Conservation (phyloP, 2,888 invertebrate genomes). For the Hydropsyche betteni region DNA sequence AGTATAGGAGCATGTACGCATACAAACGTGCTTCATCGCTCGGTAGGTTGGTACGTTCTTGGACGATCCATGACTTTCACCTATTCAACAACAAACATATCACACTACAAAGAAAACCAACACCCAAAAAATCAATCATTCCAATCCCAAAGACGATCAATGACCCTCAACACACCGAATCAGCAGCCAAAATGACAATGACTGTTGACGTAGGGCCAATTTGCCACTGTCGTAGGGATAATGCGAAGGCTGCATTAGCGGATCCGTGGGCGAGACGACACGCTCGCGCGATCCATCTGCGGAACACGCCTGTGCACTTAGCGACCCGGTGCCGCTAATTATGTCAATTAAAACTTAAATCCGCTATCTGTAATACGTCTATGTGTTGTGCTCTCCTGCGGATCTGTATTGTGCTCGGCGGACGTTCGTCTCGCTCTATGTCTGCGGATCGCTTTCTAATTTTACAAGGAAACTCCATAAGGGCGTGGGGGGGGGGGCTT, state of each 20-base stretch:
- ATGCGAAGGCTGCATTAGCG: constrained; percentile 37
- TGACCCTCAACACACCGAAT: too few relatives aligned
- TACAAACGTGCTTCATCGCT: too few relatives aligned
- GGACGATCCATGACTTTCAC: too few relatives aligned
- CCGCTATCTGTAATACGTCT: constrained; percentile 34
- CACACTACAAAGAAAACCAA: too few relatives aligned
- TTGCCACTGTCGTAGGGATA: constrained; percentile 35
- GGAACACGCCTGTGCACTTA: constrained; percentile 48
- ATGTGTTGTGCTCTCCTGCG: not conserved
- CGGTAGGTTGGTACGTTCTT: too few relatives aligned
- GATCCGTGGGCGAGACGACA: constrained; percentile 20
- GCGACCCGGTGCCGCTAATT: constrained; percentile 44
- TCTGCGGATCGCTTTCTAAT: not conserved
- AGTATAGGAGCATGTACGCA: too few relatives aligned
- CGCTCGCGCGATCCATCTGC: constrained; percentile 44
- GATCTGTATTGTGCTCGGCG: too few relatives aligned
- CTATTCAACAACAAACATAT: too few relatives aligned
- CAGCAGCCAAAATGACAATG: not conserved
- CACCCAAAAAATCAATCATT: too few relatives aligned
- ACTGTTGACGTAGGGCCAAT: constrained; percentile 15
- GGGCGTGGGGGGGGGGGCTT: not conserved
- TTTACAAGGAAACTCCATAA: constrained; percentile 30
- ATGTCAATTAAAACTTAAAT: constrained; percentile 47
- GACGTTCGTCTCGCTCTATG: not conserved
- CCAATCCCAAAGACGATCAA: too few relatives aligned